A percentile compares a stretch with the other conserved stretches of the same genome.
Evolutionary conservation across 2,888 invertebrate species (phyloP).

Genomic region (Ennomos erosarius): DNA sequence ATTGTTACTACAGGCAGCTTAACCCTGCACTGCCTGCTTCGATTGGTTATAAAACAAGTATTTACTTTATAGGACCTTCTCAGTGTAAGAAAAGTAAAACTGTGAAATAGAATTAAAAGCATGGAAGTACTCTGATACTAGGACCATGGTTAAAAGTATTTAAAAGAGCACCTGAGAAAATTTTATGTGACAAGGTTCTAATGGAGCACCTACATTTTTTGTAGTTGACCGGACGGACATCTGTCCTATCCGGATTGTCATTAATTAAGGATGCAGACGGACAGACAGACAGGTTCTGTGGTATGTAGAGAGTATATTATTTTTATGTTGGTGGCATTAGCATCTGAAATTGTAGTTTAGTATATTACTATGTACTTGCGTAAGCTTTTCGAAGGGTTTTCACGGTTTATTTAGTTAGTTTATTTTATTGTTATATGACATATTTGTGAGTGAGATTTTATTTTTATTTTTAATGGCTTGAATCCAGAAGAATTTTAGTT

Average conservation of each 20-base stretch:
- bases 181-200: conserved; percentile 14
- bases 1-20: conserved; percentile 9
- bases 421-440: too few species aligned
- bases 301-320: conserved; percentile 46
- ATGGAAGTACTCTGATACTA: too few species aligned
- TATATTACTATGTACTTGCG: too few species aligned
- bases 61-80: background rate
- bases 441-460: too few species aligned
- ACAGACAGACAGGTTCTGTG: conserved; percentile 51
- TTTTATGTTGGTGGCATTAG: conserved; percentile 25
- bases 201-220: background rate
- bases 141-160: background rate
- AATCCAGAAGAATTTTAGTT: too few species aligned
- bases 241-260: conserved; percentile 54
- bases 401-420: too few species aligned
- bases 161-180: background rate
- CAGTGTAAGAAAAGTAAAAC: background rate
- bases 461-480: too few species aligned
- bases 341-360: conserved; percentile 16
- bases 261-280: conserved; percentile 57
- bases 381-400: too few species aligned
- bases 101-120: too few species aligned
- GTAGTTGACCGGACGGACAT: conserved; percentile 35
- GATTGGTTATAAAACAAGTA: background rate
- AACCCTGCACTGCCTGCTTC: conserved; percentile 1